Base-by-base conservation (phyloP, 30 jellyfish, hydroid and myxozoan genomes). In the Aurelia sp. region DNA sequence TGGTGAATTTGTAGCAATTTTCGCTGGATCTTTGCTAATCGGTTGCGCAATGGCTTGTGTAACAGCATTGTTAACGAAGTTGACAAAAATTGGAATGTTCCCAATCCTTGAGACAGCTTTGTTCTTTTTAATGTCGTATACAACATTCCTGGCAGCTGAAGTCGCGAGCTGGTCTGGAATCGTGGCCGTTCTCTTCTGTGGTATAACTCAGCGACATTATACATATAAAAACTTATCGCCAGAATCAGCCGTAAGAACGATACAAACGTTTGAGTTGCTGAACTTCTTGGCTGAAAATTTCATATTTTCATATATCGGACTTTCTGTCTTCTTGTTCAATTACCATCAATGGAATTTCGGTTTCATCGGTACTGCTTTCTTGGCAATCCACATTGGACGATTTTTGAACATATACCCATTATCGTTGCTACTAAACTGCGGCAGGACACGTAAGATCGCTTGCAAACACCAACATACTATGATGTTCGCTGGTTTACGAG, bases 91-190 rank as follows among this genome's bases (percentile, higher is more conserved):
- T 24, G 99, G 99, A 60, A 96, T 91, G 98, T 96, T 87, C 70
- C 99, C 99, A 12, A 90, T 96, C 9, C 74, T 96, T 13, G 99
- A 96, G 64, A 91, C 98, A 12, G 99, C 99, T 4, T 84, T 96
- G 66, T 91, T 96, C 75, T 89, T 96, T 74, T 73, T 96, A 63
- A 96, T 96, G 99, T 96, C 99, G 35, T 96, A 96, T 77, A 82
- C 98, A 33, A 96, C 99, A 44, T 96, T 92, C 73, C 69, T 96
- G 30, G 98, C 98, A 51, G 98, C 99, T 5, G 99, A 96, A 80
- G 99, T 96, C 16, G 97, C 97, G 20, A 91, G 97, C 53, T 96
- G 99, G 99, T 96, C 99, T 51, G 99, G 99, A 50, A 96, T 96
- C 57, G 99, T 96, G 8, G 99, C 99, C 21, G 98, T 96, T 19